These are phyloP conservation scores for Nestor notabilis DNA, from an alignment of 2,113 vertebrate genomes.

Conservation along the genomic window DNA sequence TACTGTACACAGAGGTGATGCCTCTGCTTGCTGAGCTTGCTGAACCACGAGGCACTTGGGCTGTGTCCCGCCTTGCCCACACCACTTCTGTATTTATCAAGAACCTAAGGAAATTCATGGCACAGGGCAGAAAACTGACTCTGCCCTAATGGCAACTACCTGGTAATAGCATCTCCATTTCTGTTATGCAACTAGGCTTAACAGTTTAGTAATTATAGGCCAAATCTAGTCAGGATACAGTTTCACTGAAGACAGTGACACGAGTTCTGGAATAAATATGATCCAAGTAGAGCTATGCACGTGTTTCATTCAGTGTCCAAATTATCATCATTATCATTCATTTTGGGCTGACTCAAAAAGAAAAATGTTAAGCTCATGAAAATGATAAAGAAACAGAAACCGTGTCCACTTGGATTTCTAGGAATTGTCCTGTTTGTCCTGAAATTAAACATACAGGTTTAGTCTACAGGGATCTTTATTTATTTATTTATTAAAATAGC, in stretches of 20 bases:
- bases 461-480: neutral
- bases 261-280: neutral
- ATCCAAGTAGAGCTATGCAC: neutral
- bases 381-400: neutral
- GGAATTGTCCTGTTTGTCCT: neutral
- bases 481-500: neutral
- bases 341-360: neutral
- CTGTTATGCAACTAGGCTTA: neutral
- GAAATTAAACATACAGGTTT: neutral
- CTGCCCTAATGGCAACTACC: neutral
- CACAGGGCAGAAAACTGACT: neutral
- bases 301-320: neutral
- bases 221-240: neutral
- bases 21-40: neutral
- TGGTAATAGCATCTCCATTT: neutral
- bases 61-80: neutral
- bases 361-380: neutral
- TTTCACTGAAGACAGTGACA: neutral
- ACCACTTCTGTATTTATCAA: neutral
- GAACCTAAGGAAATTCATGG: neutral
- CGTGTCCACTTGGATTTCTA: neutral
- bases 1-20: neutral
- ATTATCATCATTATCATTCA: neutral
- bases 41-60: fast-evolving
- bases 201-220: neutral